A percentile compares a stretch with the other conserved stretches of the same genome.
These are phyloP conservation scores for Dicyrtoma fusca DNA, from an alignment of 2,888 invertebrate species.

Conservation along the genomic window DNA sequence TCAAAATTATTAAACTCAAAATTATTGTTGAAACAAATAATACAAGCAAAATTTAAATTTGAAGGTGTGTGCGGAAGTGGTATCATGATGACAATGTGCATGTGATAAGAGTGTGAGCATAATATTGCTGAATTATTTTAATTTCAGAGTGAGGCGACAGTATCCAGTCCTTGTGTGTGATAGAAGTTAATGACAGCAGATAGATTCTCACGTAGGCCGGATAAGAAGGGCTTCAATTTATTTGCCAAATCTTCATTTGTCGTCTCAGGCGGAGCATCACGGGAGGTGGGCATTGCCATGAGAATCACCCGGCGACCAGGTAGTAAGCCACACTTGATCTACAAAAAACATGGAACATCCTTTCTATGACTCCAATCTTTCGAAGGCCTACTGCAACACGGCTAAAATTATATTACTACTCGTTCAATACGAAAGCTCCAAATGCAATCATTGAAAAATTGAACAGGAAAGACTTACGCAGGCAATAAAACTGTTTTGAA, in stretches of 20 bases:
- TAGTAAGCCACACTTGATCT: constrained; percentile 24
- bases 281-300: neutral
- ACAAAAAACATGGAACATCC: constrained; percentile 8
- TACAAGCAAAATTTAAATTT: too few species aligned
- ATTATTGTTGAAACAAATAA: too few species aligned
- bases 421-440: too few species aligned
- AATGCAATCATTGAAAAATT: neutral
- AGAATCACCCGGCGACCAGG: constrained; percentile 10
- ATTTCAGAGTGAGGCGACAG: constrained; percentile 3
- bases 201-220: neutral
- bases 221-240: constrained; percentile 10
- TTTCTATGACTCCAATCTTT: too few species aligned
- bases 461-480: constrained; percentile 29
- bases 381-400: too few species aligned
- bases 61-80: too few species aligned
- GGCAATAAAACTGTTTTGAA: constrained; percentile 72
- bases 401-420: too few species aligned
- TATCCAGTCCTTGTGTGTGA: constrained; percentile 16
- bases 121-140: too few species aligned
- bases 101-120: too few species aligned
- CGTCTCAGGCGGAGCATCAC: neutral
- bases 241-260: neutral
- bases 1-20: too few species aligned
- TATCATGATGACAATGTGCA: too few species aligned
- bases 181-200: constrained; percentile 15